Base-by-base conservation (phyloP, 2,888 invertebrate species). In the Melanostoma scalare region DNA sequence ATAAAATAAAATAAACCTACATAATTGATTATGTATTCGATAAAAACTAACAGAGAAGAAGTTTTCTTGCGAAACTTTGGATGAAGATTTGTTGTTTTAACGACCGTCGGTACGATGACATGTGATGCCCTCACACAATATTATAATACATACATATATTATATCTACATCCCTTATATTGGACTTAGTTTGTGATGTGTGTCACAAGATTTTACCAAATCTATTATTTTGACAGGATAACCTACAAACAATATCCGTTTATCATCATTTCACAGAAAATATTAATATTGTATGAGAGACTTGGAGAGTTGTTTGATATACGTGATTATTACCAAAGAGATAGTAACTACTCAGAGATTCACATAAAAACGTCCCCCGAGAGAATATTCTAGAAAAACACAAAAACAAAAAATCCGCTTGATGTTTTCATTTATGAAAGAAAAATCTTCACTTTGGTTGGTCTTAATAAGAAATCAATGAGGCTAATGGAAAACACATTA, bases 1-100 rank as follows among this genome's bases (percentile, higher is more conserved):
- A 20, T 1, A 20, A 20, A 20, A 20, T 20, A 20, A 20, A 20
- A 20, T 20, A 20, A 46, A 73, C 65, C 73, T 42, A 73, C 69
- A 71, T 82, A 82, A 82, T 78, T 77, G 77, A 82, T 82, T 82
- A 78, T 20, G 20, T 20, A 20, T 73, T 82, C 73, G 52, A 65
- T 69, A 74, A 78, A 78, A 74, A 69, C 60, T 50, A 44, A 55
- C 42, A n/a, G 33, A 73, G 40, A 53, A 58, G 31, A 20, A 20
- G 20, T 20, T 20, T 20, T 20, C 20, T 20, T 20, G 20, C 0
- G 20, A 20, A 20, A 20, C 20, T 20, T 20, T 20, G 20, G 20
- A 20, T 1, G 20, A 20, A 20, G 20, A 20, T 46, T 10, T 46
- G 44, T 46, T 46, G 10, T 46, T 46, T 46, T 10, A 46, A 46